phyloP scores from a whole-genome alignment of 2,888 invertebrate genomes.

The Anoncus sp. region DNA sequence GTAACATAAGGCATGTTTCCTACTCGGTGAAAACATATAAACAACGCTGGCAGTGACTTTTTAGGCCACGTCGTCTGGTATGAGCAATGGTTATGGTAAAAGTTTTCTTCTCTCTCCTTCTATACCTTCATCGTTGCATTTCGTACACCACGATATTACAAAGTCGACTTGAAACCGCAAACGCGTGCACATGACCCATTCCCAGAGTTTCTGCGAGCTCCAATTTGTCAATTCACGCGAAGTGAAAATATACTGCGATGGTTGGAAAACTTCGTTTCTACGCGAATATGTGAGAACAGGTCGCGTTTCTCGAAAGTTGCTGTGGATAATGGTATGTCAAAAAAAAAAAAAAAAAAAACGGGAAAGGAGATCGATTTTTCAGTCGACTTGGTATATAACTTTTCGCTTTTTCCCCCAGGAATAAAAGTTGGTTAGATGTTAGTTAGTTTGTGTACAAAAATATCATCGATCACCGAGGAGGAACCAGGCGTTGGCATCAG shows the following conservation, averaged over 20 bases:
- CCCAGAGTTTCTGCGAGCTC: constrained; percentile 55
- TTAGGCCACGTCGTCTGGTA: constrained; percentile 67
- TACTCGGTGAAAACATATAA: constrained; percentile 68
- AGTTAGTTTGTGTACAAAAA: too few relatives aligned
- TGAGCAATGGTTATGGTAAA: constrained; percentile 75
- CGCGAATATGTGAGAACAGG: constrained; percentile 34
- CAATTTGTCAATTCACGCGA: constrained; percentile 58
- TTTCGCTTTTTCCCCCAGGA: too few relatives aligned
- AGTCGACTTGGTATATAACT: not conserved
- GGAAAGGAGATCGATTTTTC: not conserved
- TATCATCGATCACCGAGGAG: too few relatives aligned
- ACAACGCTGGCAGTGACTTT: constrained; percentile 69
- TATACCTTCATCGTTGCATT: constrained; percentile 21
- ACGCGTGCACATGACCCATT: constrained; percentile 54
- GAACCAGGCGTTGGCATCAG: too few relatives aligned
- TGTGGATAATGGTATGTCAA: not conserved
- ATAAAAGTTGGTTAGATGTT: too few relatives aligned
- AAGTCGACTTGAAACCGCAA: constrained; percentile 51
- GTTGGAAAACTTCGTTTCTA: constrained; percentile 43
- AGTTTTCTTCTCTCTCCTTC: constrained; percentile 65
- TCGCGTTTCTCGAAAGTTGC: constrained; percentile 32
- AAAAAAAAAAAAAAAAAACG: not conserved
- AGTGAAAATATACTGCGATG: constrained; percentile 49
- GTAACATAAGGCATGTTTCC: constrained; percentile 13
- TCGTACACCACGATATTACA: constrained; percentile 41